Evolutionary conservation across 1,140 invertebrate genomes (phyloP), one percentile per base, ranked within the genome.

Genomic region (Chrysoperla carnea): DNA sequence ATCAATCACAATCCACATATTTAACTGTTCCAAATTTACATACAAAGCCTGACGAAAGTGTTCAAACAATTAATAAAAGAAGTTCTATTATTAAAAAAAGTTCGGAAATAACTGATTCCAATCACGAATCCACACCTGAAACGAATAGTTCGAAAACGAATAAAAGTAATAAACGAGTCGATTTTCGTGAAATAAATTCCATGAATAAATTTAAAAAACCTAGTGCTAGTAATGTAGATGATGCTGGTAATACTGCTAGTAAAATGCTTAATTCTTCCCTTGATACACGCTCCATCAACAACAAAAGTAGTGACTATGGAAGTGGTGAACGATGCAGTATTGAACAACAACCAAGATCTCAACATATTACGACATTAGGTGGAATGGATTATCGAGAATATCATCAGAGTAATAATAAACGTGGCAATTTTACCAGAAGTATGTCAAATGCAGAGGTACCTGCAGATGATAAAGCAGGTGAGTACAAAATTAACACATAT

Each of bases 381-480:
- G 31, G 31, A 33, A 33, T 33, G 31, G 31, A 56, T 37, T 48
- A 56, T 40, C 48, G 56, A 36, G 58, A 61, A 29, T 23, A 23
- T 23, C 17, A 23, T 23, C 50, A 53, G 27, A 8, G 6, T 4
- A 59, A 61, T 45, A 54, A 62, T 41, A 72, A 73, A 51, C 70
- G 81, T 41, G 74, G 73, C 37, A 80, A 83, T 48, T 84, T 85
- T 59, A 78, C 78, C 39, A 68, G 84, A 52, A 83, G 84, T 68
- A 67, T 85, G 14, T 85, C 82, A 50, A 84, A 84, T 59, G 75
- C 80, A 13, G 83, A 87, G 58, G 73, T 75, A 39, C 79, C 81
- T 12, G 68, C 75, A 6, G 84, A 88, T 55, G 84, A 89, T 58
- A 86, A 86, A 76, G 75, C 75, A 62, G 83, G 83, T 86, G 62